phyloP scores from a whole-genome alignment of 2,797 vertebrate species.

The Myripristis murdjan region DNA sequence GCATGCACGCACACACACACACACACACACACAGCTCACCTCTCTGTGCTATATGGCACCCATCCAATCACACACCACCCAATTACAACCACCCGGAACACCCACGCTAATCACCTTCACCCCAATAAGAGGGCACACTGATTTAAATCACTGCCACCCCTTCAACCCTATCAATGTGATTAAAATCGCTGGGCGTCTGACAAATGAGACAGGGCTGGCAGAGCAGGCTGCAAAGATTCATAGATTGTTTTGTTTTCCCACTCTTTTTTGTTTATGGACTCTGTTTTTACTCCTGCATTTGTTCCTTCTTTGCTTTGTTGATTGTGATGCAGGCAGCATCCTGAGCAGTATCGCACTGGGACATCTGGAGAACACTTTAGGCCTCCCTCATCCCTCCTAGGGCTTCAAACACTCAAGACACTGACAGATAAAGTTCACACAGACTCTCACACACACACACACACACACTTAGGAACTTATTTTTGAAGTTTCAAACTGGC shows the following conservation, averaged over 20 bases:
- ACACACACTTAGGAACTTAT: neutral
- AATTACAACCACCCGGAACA: constrained; percentile 74
- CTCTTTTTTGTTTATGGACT: constrained; percentile 30
- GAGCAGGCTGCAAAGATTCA: constrained; percentile 27
- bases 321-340: constrained; percentile 50
- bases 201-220: constrained; percentile 44
- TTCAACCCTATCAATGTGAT: constrained; percentile 60
- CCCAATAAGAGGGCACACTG: constrained; percentile 52
- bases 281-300: constrained; percentile 26
- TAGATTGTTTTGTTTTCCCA: constrained; percentile 38
- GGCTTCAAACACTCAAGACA: constrained; percentile 33
- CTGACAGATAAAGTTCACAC: constrained; percentile 18
- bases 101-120: constrained; percentile 61
- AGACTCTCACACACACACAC: neutral
- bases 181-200: constrained; percentile 53
- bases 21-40: constrained; percentile 20
- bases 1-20: neutral
- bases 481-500: constrained; percentile 28
- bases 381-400: constrained; percentile 8
- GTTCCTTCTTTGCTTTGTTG: constrained; percentile 22
- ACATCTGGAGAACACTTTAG: constrained; percentile 56
- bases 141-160: constrained; percentile 68
- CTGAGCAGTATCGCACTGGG: constrained; percentile 32
- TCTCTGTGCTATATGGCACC: constrained; percentile 34
- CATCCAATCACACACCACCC: constrained; percentile 70